phyloP scores from a whole-genome alignment of 2,113 vertebrate species.

The Caranx melampygus region DNA sequence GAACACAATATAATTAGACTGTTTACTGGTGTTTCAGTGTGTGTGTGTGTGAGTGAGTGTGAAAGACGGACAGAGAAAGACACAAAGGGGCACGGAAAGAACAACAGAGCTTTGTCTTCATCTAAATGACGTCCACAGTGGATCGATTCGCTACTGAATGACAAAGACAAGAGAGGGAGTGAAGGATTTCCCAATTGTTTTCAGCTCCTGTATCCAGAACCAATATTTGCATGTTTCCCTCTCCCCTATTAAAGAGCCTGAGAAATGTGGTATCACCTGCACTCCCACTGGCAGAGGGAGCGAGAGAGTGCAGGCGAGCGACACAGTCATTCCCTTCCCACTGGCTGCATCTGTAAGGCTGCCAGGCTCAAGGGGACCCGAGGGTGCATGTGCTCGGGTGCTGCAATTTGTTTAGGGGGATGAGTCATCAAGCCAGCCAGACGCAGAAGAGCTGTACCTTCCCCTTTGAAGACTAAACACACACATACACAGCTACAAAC shows the following conservation, averaged over 20 bases:
- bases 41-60: not conserved
- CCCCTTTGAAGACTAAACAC: slow-evolving; percentile 45
- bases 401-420: slow-evolving; percentile 54
- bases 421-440: slow-evolving; percentile 69
- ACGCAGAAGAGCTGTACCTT: slow-evolving; percentile 33
- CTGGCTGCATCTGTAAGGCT: slow-evolving; percentile 19
- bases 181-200: slow-evolving; percentile 6
- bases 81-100: not conserved
- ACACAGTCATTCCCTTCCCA: slow-evolving; percentile 24
- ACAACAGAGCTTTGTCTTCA: not conserved
- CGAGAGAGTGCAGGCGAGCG: not conserved
- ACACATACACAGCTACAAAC: slow-evolving; percentile 7
- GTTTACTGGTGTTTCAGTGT: slow-evolving; percentile 21
- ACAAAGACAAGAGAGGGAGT: not conserved
- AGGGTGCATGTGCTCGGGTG: slow-evolving; percentile 36
- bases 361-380: slow-evolving; percentile 46
- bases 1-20: slow-evolving; percentile 43
- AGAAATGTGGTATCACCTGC: slow-evolving; percentile 10
- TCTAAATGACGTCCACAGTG: slow-evolving; percentile 19
- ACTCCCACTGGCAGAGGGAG: not conserved
- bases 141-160: not conserved
- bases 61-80: not conserved
- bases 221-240: not conserved
- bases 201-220: not conserved
- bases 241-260: slow-evolving; percentile 11